These are phyloP conservation scores for Heliconius charithonia DNA, from an alignment of 2,888 invertebrate genomes.

Conservation along the genomic window DNA sequence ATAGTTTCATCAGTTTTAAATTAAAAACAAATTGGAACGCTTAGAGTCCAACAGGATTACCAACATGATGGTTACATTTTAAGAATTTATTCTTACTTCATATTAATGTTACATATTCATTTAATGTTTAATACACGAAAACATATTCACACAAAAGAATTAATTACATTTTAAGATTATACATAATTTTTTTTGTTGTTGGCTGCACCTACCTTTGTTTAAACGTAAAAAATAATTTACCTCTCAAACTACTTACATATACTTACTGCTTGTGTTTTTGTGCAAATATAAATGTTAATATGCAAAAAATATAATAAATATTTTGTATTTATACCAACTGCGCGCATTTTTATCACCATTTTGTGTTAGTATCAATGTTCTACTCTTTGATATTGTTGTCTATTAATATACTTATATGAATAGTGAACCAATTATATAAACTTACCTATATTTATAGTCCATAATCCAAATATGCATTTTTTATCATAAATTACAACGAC, in stretches of 20 bases:
- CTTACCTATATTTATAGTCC: too few relatives aligned
- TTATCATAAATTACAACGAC: too few relatives aligned
- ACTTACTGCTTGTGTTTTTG: background rate
- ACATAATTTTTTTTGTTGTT: background rate
- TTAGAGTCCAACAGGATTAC: background rate
- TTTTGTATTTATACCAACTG: too few relatives aligned
- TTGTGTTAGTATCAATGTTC: background rate
- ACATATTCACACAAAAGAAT: constrained; percentile 2
- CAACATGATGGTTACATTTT: too few relatives aligned
- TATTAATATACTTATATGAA: too few relatives aligned
- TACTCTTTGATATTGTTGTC: background rate
- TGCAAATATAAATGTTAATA: background rate
- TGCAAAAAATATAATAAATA: background rate
- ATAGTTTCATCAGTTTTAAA: too few relatives aligned
- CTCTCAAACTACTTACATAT: too few relatives aligned
- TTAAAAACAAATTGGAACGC: too few relatives aligned
- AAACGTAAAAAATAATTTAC: constrained; percentile 3
- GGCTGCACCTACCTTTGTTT: background rate
- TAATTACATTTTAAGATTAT: constrained; percentile 1
- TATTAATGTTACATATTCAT: background rate
- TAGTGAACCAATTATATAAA: too few relatives aligned
- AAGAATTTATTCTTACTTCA: background rate
- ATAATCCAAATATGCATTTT: too few relatives aligned
- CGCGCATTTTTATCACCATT: too few relatives aligned
- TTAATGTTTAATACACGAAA: background rate